These are phyloP conservation scores for Ptyas mucosa DNA, from an alignment of 2,113 vertebrate species.

Conservation along the genomic window DNA sequence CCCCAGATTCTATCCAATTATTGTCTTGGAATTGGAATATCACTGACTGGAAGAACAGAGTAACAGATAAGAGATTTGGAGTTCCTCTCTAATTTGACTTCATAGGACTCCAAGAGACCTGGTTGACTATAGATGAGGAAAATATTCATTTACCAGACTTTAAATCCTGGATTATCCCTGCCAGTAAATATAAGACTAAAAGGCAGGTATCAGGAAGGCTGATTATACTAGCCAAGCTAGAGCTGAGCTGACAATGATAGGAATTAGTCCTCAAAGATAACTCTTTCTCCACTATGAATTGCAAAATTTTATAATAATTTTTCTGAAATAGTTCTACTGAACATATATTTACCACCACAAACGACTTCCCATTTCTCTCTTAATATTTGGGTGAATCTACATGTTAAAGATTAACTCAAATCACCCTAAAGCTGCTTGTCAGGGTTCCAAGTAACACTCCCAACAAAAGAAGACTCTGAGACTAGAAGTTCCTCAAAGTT, in stretches of 20 bases:
- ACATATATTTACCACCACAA: not conserved
- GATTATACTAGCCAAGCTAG: not conserved
- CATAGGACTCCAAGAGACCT: not conserved
- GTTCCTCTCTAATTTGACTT: not conserved
- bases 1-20: not conserved
- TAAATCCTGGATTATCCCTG: not conserved
- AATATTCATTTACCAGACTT: not conserved
- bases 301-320: not conserved
- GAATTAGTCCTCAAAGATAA: not conserved
- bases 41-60: too few species aligned
- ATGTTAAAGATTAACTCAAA: not conserved
- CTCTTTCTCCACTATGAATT: not conserved
- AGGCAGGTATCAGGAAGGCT: not conserved
- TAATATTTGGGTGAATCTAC: not conserved
- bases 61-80: not conserved
- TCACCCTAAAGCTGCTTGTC: not conserved
- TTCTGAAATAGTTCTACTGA: not conserved
- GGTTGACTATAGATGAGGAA: not conserved
- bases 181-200: not conserved
- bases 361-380: not conserved
- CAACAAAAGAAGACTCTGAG: too few species aligned
- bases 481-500: too few species aligned
- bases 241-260: not conserved
- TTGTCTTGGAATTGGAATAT: not conserved
- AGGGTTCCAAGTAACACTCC: too few species aligned